These are phyloP conservation scores for Apostichopus japonicus DNA, from an alignment of 35 echinoderm and acorn worm genomes.

Conservation along the genomic window DNA sequence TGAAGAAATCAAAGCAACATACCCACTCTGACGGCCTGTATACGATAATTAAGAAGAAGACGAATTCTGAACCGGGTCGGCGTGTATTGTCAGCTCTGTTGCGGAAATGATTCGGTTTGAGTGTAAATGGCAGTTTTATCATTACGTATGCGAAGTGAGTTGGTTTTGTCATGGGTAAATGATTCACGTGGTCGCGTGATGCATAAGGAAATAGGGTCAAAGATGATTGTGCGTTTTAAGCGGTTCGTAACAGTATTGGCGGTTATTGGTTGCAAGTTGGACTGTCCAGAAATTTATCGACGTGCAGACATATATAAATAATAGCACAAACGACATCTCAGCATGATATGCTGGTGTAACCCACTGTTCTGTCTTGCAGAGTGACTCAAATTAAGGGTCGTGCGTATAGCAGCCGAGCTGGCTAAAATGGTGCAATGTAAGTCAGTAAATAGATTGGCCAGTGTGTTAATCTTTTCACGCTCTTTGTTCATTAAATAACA, in stretches of 20 bases:
- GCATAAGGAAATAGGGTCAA: constrained; percentile 45
- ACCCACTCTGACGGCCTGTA: not conserved
- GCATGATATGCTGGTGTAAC: too few relatives aligned
- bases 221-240: not conserved
- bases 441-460: too few relatives aligned
- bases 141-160: constrained; percentile 4
- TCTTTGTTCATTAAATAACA: too few relatives aligned
- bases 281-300: not conserved
- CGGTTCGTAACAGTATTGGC: not conserved
- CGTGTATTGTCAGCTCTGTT: not conserved
- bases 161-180: constrained; percentile 1
- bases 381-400: too few relatives aligned
- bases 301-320: too few relatives aligned
- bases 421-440: too few relatives aligned
- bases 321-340: too few relatives aligned
- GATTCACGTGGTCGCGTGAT: not conserved
- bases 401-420: too few relatives aligned
- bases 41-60: not conserved
- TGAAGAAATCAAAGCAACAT: not conserved
- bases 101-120: not conserved
- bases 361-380: too few relatives aligned
- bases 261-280: constrained; percentile 1
- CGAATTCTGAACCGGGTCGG: not conserved
- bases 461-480: too few relatives aligned
- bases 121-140: not conserved